Evolutionary conservation across 2,113 vertebrate species (phyloP), one percentile per base, ranked within the genome.

Genomic region (Rynchops niger): DNA sequence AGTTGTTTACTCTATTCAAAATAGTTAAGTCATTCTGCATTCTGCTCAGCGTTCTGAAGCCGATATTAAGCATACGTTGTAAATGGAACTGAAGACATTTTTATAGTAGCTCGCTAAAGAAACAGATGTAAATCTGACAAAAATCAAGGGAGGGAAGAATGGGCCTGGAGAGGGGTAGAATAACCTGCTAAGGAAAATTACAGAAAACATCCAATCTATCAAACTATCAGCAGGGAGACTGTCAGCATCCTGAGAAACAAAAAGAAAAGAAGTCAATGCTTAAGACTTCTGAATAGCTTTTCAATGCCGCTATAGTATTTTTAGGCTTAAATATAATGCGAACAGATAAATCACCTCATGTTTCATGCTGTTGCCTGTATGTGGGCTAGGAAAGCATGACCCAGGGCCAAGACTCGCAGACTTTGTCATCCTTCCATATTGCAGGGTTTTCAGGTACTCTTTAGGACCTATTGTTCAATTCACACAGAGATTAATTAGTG

Each of bases 71-170:
- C 61, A 79, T 30, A 43, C 23, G 45, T 56, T 91, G 43, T 86
- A 93, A 95, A 78, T 52, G 73, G 70, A 80, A 62, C 87, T 80
- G 49, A 91, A 94, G 76, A 80, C 52, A 80, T 50, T 63, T 94
- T 90, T 90, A 69, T 76, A 69, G 61, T 6, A 52, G n/a, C 82
- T 78, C 63, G 34, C 63, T 81, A 86, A 79, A 82, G 43, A 86
- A 97, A 93, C 61, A 79, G 90, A 96, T 84, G 83, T 88, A 96
- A 94, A 95, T 95, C 80, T 95, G 65, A 85, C 88, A 95, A 92
- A 91, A 95, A 80, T 73, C 50, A 93, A 86, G 55, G 40, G 26
- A 95, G 27, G 36, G 55, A 88, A 86, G 52, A 94, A 72, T 82
- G 34, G 36, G 62, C 73, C 49, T 71, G 66, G 59, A 67, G 71